Evolutionary conservation across 1,140 invertebrate genomes (phyloP).

Genomic region (Linepithema humile): DNA sequence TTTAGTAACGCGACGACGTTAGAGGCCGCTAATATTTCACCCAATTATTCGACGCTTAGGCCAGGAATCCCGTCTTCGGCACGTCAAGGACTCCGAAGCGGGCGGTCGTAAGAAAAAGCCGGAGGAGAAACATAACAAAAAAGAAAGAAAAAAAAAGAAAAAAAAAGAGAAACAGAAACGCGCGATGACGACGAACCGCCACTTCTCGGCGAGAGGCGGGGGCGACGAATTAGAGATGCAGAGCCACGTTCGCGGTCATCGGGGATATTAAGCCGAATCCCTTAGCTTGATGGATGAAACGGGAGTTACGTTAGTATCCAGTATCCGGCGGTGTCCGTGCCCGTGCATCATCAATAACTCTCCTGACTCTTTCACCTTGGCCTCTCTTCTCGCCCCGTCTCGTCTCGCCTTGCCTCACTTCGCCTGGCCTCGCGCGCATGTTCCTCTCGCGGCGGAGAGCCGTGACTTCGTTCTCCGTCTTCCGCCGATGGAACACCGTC

Average conservation of each 20-base stretch:
- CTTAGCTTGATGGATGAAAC: conserved; percentile 74
- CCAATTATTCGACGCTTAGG: conserved; percentile 57
- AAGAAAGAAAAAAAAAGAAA: neutral
- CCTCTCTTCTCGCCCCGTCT: conserved; percentile 23
- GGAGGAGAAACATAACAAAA: conserved; percentile 40
- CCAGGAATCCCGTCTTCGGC: conserved; percentile 50
- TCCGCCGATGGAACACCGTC: neutral
- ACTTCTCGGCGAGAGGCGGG: conserved; percentile 30
- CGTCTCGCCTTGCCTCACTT: conserved; percentile 1
- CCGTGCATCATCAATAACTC: conserved; percentile 73
- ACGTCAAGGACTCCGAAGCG: conserved; percentile 53
- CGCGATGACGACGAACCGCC: conserved; percentile 35
- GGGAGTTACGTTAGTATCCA: conserved; percentile 72
- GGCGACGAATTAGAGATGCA: conserved; percentile 71
- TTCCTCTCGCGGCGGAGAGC: conserved; percentile 18
- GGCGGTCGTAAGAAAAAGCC: conserved; percentile 72
- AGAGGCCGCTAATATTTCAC: conserved; percentile 52
- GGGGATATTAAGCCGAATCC: conserved; percentile 71
- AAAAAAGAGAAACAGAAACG: conserved; percentile 55
- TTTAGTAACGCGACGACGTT: conserved; percentile 37
- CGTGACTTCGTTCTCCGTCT: neutral
- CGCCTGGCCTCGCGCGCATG: conserved; percentile 11
- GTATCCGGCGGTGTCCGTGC: conserved; percentile 70
- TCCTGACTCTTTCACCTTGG: conserved; percentile 59
- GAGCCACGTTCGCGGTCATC: conserved; percentile 70